These are phyloP conservation scores for Saimiri boliviensis DNA, from an alignment of 2,113 vertebrate genomes.

Conservation along the genomic window DNA sequence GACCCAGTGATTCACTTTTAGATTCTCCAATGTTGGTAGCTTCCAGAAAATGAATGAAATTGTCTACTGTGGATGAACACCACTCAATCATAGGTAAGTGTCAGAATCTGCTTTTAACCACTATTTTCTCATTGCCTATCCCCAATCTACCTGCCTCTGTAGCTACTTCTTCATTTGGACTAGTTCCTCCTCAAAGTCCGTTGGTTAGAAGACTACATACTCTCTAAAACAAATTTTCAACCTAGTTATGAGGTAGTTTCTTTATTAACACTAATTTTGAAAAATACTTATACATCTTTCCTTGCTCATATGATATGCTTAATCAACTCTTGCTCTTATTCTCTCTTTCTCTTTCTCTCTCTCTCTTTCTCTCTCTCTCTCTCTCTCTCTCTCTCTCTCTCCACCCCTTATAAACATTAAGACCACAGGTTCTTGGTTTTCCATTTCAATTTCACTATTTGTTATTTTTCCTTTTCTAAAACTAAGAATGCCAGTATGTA, in stretches of 20 bases:
- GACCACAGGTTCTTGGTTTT: slow-evolving; percentile 9
- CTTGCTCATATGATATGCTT: neutral
- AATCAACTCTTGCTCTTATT: neutral
- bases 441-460: neutral
- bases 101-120: neutral
- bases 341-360: neutral
- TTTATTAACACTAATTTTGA: neutral
- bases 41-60: neutral
- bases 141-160: neutral
- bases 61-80: neutral
- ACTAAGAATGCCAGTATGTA: neutral
- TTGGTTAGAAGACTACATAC: neutral
- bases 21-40: neutral
- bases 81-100: neutral
- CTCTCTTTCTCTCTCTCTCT: neutral
- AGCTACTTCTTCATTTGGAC: neutral
- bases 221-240: neutral
- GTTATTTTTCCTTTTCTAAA: neutral
- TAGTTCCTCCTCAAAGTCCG: neutral
- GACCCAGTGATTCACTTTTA: neutral
- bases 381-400: neutral
- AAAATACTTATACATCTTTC: slow-evolving; percentile 6
- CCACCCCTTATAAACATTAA: neutral
- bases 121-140: neutral
- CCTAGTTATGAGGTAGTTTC: neutral